Evolutionary conservation across 2,888 invertebrate genomes (phyloP).

Genomic region (Cinara cedri): DNA sequence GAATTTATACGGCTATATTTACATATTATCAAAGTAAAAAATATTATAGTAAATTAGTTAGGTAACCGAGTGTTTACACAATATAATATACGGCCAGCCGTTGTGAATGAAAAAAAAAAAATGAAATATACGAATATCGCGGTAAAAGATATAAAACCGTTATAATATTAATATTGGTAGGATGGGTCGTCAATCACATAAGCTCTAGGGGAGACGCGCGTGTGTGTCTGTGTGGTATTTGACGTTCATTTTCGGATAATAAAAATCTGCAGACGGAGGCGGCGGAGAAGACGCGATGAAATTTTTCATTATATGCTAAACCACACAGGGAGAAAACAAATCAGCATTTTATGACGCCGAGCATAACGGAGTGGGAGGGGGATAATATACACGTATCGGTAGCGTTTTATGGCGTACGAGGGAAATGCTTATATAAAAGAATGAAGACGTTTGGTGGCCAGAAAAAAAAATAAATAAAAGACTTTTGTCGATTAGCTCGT

Average conservation of each 20-base stretch:
- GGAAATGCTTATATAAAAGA: slow-evolving; percentile 18
- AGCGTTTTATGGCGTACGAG: slow-evolving; percentile 29
- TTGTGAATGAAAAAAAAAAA: background rate
- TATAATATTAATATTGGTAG: slow-evolving; percentile 24
- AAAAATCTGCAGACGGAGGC: slow-evolving; percentile 15
- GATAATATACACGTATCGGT: slow-evolving; percentile 37
- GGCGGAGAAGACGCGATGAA: slow-evolving; percentile 20
- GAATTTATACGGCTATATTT: background rate
- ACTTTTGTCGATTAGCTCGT: slow-evolving; percentile 54
- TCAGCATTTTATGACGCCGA: slow-evolving; percentile 47
- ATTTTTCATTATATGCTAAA: slow-evolving; percentile 53
- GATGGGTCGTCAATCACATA: slow-evolving; percentile 42
- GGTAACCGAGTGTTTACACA: too few relatives aligned
- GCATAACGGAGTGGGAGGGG: background rate
- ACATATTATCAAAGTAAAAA: too few relatives aligned
- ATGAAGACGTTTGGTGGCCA: slow-evolving; percentile 45
- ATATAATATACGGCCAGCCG: slow-evolving; percentile 10
- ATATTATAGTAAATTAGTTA: too few relatives aligned
- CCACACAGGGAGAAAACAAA: slow-evolving; percentile 50
- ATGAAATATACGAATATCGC: background rate
- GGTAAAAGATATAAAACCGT: slow-evolving; percentile 20
- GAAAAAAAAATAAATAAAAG: slow-evolving; percentile 1
- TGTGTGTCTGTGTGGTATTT: background rate
- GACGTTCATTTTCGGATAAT: slow-evolving; percentile 48
- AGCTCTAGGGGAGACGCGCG: background rate